Evolutionary conservation across 2,113 vertebrate species (phyloP).

Genomic region (Calidris pugnax): DNA sequence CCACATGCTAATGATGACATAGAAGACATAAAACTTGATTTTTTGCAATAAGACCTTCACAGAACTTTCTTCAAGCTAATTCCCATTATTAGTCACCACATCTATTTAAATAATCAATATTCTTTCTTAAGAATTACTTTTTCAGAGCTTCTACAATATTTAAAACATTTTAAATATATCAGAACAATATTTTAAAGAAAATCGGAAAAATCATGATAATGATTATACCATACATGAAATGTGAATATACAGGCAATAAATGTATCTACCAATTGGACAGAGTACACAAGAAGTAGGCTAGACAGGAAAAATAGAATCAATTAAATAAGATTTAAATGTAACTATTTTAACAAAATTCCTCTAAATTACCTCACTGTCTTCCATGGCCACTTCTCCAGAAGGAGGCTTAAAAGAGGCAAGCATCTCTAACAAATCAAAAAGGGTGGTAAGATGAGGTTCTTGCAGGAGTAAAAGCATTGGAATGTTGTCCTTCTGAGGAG

Average conservation of each 20-base stretch:
- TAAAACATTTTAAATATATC: background rate
- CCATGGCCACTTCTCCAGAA: constrained; percentile 80
- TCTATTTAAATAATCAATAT: background rate
- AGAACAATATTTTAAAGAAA: background rate
- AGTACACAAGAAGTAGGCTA: background rate
- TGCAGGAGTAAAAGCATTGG: constrained; percentile 97
- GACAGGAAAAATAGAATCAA: background rate
- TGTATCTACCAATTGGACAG: background rate
- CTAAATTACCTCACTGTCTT: constrained; percentile 85
- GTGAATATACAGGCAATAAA: background rate
- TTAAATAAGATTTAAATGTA: background rate
- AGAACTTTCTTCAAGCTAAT: background rate
- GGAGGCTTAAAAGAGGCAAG: constrained; percentile 97
- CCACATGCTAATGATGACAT: background rate
- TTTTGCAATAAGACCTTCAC: background rate
- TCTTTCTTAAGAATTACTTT: background rate
- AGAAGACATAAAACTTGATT: background rate
- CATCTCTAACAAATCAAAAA: constrained; percentile 98
- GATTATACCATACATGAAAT: background rate
- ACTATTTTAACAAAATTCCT: background rate
- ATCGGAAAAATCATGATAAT: background rate
- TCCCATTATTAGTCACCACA: background rate
- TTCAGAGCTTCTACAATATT: background rate
- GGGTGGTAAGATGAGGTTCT: constrained; percentile 96
- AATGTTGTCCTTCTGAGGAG: constrained; percentile 98